Percentiles rank a stretch among this genome's conserved stretches.
These are phyloP conservation scores for western clawed frog (Xenopus tropicalis) DNA, from an alignment of 2,113 vertebrate species.

Conservation along the genomic window UCB_Xtro_10.0 CM004450.2:146591001-146591500, in stretches of 20 bases:
- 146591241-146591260: too few species aligned
- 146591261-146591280: too few species aligned
- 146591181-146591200: constrained; percentile 79
- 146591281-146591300: too few species aligned
- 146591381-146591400: constrained; percentile 27
- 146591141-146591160: constrained; percentile 87
- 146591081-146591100: constrained; percentile 87
- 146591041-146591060: too few species aligned
- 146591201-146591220: background rate
- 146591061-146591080: background rate
- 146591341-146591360: too few species aligned
- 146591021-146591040: background rate
- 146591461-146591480: constrained; percentile 72
- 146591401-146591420: constrained; percentile 80
- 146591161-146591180: constrained; percentile 96
- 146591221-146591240: too few species aligned
- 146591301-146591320: too few species aligned
- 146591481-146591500: constrained; percentile 96
- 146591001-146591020: background rate
- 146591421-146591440: constrained; percentile 83
- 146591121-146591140: constrained; percentile 90
- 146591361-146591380: too few species aligned
- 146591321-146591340: too few species aligned
- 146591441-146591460: constrained; percentile 89
- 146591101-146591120: constrained; percentile 92